phyloP scores from a whole-genome alignment of 2,888 invertebrate species.

The Caenorhabditis macrosperma region DNA sequence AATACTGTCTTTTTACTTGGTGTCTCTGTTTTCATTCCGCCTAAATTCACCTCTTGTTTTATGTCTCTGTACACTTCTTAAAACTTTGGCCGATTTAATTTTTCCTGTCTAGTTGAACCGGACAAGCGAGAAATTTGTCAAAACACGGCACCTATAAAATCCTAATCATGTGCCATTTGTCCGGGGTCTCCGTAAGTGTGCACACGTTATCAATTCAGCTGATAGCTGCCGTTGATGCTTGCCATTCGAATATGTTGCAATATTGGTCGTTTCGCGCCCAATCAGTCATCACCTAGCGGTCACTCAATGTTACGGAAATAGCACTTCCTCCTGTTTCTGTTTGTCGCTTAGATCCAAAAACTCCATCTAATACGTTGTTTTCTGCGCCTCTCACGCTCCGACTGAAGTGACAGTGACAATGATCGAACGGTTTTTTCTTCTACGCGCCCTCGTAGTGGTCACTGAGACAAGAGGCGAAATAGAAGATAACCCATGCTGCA shows the following conservation, averaged over 20 bases:
- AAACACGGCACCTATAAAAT: slow-evolving; percentile 16
- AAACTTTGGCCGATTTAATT: slow-evolving; percentile 44
- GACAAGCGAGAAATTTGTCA: not conserved
- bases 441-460: slow-evolving; percentile 14
- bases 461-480: slow-evolving; percentile 28
- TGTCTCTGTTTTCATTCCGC: not conserved
- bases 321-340: not conserved
- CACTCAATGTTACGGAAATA: slow-evolving; percentile 24
- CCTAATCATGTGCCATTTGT: not conserved
- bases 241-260: slow-evolving; percentile 38
- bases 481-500: slow-evolving; percentile 32
- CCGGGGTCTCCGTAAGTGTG: not conserved
- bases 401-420: slow-evolving; percentile 29
- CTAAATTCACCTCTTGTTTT: not conserved
- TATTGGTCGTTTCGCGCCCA: slow-evolving; percentile 26
- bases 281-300: slow-evolving; percentile 21
- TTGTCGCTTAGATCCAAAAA: not conserved
- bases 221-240: slow-evolving; percentile 1
- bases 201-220: slow-evolving; percentile 2
- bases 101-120: too few relatives aligned
- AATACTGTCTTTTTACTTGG: not conserved
- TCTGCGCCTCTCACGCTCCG: slow-evolving; percentile 10
- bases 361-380: not conserved
- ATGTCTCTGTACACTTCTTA: not conserved
- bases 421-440: slow-evolving; percentile 54